These are phyloP conservation scores for Donacobius atricapilla DNA, from an alignment of 2,113 vertebrate genomes.

Conservation along the genomic window DNA sequence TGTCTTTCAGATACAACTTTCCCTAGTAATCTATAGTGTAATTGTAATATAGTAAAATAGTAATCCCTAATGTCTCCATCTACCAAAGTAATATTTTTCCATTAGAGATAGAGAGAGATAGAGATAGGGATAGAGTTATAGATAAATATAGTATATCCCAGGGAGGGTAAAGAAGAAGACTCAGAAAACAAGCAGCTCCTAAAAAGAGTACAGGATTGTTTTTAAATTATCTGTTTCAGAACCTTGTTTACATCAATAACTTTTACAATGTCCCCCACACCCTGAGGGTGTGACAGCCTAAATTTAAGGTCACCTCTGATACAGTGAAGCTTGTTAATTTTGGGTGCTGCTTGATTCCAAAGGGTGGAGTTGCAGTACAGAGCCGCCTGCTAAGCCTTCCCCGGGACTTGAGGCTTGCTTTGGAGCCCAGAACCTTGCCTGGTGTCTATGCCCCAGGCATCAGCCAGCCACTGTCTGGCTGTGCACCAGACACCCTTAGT, in stretches of 20 bases:
- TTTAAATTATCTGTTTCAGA: background rate
- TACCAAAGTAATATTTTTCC: background rate
- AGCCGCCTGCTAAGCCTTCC: background rate
- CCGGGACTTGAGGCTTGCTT: background rate
- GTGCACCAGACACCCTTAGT: background rate
- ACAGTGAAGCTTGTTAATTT: background rate
- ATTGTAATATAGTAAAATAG: no score
- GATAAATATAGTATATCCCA: background rate
- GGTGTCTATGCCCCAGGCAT: background rate
- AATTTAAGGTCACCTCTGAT: background rate
- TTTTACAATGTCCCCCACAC: background rate
- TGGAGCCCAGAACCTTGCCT: background rate
- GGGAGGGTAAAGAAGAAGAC: fast-evolving
- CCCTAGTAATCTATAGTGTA: background rate
- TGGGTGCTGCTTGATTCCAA: background rate
- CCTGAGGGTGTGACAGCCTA: fast-evolving
- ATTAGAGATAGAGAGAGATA: background rate
- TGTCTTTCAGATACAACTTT: background rate
- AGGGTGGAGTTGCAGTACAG: background rate
- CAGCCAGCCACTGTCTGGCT: fast-evolving
- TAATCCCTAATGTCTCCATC: no score
- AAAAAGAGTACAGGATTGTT: background rate
- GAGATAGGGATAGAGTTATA: no score
- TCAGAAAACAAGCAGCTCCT: background rate
- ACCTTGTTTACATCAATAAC: background rate